These are phyloP conservation scores for Edolisoma coerulescens DNA, from an alignment of 2,113 vertebrate genomes.

Conservation along the genomic window DNA sequence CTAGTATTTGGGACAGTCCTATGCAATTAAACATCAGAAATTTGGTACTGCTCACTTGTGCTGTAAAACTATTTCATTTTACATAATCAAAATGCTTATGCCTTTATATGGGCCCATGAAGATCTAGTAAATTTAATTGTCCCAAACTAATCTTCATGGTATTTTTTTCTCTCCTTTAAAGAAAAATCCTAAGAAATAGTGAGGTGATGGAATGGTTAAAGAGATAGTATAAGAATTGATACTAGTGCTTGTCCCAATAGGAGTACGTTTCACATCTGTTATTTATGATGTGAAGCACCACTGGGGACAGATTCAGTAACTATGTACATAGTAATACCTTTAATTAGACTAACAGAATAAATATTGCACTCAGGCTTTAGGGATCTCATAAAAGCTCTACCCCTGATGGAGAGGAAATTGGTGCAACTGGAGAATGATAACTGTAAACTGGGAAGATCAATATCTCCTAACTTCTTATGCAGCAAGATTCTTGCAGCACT, in stretches of 20 bases:
- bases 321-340: conserved; percentile 5
- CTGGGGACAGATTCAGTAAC: background rate
- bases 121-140: background rate
- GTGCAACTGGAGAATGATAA: background rate
- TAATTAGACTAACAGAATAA: conserved; percentile 47
- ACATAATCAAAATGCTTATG: background rate
- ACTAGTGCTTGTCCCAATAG: background rate
- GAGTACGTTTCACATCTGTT: background rate
- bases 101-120: background rate
- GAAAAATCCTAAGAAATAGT: background rate
- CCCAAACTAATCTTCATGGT: background rate
- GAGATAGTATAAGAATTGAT: background rate
- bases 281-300: background rate
- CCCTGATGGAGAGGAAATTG: background rate
- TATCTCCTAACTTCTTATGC: background rate
- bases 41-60: background rate
- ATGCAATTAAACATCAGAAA: background rate
- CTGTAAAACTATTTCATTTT: background rate
- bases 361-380: background rate
- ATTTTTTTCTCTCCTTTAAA: background rate
- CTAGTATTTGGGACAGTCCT: background rate
- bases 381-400: conserved; percentile 1
- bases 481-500: background rate
- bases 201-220: background rate
- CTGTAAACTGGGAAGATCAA: background rate